phyloP scores from a whole-genome alignment of 2,797 vertebrate species.

The Adelosebastes latens region DNA sequence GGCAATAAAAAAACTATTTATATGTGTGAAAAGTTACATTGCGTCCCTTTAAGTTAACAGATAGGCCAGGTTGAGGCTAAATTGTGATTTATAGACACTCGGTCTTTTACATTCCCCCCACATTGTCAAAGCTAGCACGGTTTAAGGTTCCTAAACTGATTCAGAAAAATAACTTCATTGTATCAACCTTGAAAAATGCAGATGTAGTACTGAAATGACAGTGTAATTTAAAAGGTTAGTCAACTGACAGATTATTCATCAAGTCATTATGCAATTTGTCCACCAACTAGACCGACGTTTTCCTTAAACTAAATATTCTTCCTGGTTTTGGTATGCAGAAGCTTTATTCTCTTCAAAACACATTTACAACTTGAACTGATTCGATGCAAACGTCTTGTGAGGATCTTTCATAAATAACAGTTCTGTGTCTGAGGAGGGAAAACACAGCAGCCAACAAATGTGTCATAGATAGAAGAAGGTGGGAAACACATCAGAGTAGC shows the following conservation, averaged over 20 bases:
- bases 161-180: neutral
- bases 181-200: neutral
- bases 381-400: neutral
- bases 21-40: too few relatives aligned
- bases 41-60: neutral
- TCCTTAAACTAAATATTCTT: neutral
- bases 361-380: neutral
- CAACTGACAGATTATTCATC: neutral
- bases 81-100: neutral
- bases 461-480: constrained; percentile 19
- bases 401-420: neutral
- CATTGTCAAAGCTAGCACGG: neutral
- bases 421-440: neutral
- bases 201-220: neutral
- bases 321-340: neutral
- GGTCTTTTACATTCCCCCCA: neutral
- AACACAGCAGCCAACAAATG: neutral
- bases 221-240: neutral
- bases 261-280: neutral
- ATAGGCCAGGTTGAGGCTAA: neutral
- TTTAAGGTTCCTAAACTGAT: neutral
- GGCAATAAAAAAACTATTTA: too few relatives aligned
- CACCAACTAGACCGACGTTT: neutral
- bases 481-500: constrained; percentile 8
- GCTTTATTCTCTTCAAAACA: neutral